Conservation (phyloP, 2,113 vertebrate genomes). For the Gobiocypris rarus region DNA sequence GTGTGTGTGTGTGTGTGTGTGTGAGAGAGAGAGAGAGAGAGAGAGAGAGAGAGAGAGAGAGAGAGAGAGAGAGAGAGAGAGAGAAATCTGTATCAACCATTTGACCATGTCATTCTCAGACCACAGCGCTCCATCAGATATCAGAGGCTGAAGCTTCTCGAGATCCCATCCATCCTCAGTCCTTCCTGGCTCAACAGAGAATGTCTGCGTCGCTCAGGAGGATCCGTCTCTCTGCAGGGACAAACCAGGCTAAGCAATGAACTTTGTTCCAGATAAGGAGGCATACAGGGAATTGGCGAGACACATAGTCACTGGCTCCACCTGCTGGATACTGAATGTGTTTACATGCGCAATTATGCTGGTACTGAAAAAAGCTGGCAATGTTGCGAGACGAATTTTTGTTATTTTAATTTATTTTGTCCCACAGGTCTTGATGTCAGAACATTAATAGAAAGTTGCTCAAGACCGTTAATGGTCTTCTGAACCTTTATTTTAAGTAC, state of each 20-base stretch:
- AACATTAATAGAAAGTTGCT: not conserved
- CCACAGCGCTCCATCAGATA: conserved; percentile 74
- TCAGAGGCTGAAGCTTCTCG: conserved; percentile 57
- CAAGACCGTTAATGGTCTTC: not conserved
- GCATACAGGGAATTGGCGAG: not conserved
- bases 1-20: not conserved
- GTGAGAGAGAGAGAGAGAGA: no score
- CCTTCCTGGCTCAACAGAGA: conserved; percentile 84
- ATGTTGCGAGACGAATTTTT: no score
- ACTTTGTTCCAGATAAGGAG: not conserved
- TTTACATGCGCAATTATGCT: not conserved
- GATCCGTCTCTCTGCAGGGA: conserved; percentile 17
- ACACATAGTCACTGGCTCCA: not conserved
- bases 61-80: no score
- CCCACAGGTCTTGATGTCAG: not conserved
- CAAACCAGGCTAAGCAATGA: conserved; percentile 60
- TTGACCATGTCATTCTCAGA: conserved; percentile 64
- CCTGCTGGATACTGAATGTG: not conserved
- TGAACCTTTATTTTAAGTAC: no score
- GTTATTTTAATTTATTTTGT: not conserved
- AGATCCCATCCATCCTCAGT: conserved; percentile 70
- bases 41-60: no score
- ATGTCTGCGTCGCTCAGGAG: conserved; percentile 74
- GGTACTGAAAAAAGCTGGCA: not conserved
- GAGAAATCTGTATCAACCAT: not conserved